Percentiles rank a stretch among this genome's conserved stretches.
These are phyloP conservation scores for Oceanodroma tethys DNA, from an alignment of 2,113 vertebrate species.

Conservation along the genomic window DNA sequence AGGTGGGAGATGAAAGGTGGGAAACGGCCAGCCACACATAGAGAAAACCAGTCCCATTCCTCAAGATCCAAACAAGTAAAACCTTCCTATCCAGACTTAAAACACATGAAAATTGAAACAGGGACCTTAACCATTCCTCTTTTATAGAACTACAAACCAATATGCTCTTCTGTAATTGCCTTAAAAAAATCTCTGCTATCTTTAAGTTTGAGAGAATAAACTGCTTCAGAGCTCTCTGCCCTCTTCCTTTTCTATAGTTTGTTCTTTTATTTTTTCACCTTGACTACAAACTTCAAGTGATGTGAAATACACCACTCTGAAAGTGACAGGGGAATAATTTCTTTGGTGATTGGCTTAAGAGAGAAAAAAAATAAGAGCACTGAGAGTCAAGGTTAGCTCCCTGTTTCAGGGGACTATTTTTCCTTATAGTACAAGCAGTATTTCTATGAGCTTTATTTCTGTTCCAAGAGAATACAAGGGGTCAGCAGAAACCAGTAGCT, in stretches of 20 bases:
- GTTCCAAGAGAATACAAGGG: neutral
- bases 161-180: neutral
- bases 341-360: neutral
- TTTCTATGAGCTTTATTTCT: neutral
- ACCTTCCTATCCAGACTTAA: neutral
- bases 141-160: neutral
- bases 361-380: neutral
- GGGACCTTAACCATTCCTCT: neutral
- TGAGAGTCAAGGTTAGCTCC: neutral
- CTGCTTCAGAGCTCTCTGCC: neutral
- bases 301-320: neutral
- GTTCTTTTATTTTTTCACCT: neutral
- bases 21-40: neutral
- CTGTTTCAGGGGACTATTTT: neutral
- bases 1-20: neutral
- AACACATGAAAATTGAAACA: neutral
- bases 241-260: neutral
- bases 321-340: constrained; percentile 8
- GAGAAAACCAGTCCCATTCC: neutral
- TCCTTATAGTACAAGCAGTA: neutral
- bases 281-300: neutral
- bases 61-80: neutral
- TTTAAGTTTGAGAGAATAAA: constrained; percentile 1
- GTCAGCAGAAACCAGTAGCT: neutral
- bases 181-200: neutral